Evolutionary conservation across 2,797 vertebrate genomes (phyloP).

Genomic region (Rhynchotus rufescens): DNA sequence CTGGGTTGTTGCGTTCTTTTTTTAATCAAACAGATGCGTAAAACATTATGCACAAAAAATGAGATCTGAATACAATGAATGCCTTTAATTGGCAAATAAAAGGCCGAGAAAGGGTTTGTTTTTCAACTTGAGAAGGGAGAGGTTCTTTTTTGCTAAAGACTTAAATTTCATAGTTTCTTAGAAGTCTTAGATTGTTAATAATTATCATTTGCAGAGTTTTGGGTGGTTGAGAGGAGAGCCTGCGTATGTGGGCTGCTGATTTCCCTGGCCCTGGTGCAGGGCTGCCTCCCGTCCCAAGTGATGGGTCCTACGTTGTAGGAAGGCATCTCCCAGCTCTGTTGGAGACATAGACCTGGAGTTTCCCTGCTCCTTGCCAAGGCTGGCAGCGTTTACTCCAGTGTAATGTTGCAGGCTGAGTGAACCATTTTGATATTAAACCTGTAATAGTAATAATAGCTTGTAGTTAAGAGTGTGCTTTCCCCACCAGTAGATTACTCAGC

Average conservation of each 20-base stretch:
- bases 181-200: neutral
- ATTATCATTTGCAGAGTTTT: neutral
- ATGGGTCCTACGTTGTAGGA: too few relatives aligned
- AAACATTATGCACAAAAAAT: constrained; percentile 55
- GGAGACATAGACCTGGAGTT: neutral
- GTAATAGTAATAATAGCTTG: constrained; percentile 62
- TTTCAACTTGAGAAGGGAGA: constrained; percentile 30
- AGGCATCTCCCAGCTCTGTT: neutral
- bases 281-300: accelerated
- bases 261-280: neutral
- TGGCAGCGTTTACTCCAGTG: neutral
- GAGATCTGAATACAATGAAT: constrained; percentile 43
- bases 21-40: constrained; percentile 67
- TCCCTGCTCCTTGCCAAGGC: neutral
- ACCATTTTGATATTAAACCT: constrained; percentile 54
- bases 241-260: neutral
- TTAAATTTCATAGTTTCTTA: neutral
- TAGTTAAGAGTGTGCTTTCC: constrained; percentile 27
- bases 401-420: neutral
- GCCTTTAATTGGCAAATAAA: constrained; percentile 50
- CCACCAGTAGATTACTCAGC: constrained; percentile 42
- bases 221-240: neutral
- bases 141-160: neutral
- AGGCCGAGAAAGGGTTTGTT: constrained; percentile 27
- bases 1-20: constrained; percentile 46